Evolutionary conservation across 1,140 invertebrate species (phyloP).

Genomic region (Caenorhabditis remanei): DNA sequence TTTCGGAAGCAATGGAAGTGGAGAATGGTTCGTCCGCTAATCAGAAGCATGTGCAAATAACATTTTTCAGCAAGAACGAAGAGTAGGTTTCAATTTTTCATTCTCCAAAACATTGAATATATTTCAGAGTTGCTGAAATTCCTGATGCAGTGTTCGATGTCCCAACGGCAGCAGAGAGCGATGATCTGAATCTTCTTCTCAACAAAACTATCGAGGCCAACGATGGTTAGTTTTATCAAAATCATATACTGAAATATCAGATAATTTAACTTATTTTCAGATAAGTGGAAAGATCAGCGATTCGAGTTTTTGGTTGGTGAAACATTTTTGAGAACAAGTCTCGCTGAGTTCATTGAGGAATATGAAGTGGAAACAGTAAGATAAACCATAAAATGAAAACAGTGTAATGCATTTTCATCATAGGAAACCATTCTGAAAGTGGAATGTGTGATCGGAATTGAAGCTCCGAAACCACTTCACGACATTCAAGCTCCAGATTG

Average conservation of each 20-base stretch:
- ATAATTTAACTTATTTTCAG: slow-evolving; percentile 63
- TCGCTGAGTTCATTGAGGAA: slow-evolving; percentile 71
- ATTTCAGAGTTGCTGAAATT: slow-evolving; percentile 23
- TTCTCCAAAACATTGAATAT: background rate
- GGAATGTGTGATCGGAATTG: slow-evolving; percentile 71
- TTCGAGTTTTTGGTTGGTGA: slow-evolving; percentile 75
- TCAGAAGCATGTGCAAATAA: slow-evolving; percentile 50
- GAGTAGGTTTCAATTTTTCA: slow-evolving; percentile 54
- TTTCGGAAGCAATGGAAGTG: slow-evolving; percentile 1
- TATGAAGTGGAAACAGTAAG: slow-evolving; percentile 66
- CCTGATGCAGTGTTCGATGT: slow-evolving; percentile 58
- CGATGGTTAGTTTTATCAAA: slow-evolving; percentile 31
- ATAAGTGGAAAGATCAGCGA: slow-evolving; percentile 68
- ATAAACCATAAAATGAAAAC: background rate
- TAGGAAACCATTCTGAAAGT: slow-evolving; percentile 70
- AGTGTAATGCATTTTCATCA: background rate
- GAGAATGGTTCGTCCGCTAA: background rate
- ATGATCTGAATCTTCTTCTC: slow-evolving; percentile 60
- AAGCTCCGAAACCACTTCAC: slow-evolving; percentile 69
- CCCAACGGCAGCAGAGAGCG: slow-evolving; percentile 51
- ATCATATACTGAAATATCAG: background rate
- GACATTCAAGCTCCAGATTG: slow-evolving; percentile 72
- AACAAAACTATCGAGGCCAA: slow-evolving; percentile 52
- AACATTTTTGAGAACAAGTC: slow-evolving; percentile 66
- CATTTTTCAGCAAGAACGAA: slow-evolving; percentile 58